Conservation (phyloP, 2,888 invertebrate genomes). For the Oligia latruncula region DNA sequence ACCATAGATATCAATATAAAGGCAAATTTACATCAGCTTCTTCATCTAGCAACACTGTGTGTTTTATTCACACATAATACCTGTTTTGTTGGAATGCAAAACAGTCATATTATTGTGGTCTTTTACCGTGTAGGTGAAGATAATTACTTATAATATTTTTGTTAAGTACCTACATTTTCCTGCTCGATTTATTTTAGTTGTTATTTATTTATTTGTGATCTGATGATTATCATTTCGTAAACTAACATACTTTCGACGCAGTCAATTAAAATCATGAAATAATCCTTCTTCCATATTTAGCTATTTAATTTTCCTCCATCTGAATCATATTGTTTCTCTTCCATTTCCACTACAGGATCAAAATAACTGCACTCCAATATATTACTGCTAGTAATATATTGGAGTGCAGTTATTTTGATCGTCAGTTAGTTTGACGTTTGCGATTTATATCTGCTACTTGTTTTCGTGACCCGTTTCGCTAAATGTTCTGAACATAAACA, state of each 20-base stretch:
- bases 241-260: neutral
- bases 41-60: no score
- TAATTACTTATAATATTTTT: neutral
- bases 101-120: neutral
- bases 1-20: no score
- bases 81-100: no score
- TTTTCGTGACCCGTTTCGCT: slow-evolving; percentile 60
- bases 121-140: neutral
- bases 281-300: neutral
- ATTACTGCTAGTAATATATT: no score
- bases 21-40: no score
- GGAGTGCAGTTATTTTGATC: no score
- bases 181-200: neutral
- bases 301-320: neutral
- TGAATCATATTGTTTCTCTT: slow-evolving; percentile 25
- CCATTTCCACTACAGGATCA: slow-evolving; percentile 22
- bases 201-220: neutral
- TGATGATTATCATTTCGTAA: neutral
- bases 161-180: neutral
- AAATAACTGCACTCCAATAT: slow-evolving; percentile 38
- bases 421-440: no score
- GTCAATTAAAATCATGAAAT: neutral
- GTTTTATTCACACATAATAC: no score
- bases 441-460: slow-evolving; percentile 36
- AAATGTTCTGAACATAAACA: slow-evolving; percentile 46